A percentile compares a stretch with the other conserved stretches of the same genome.
Conservation (phyloP, 2,113 vertebrate genomes). For the Larimichthys crocea region DNA sequence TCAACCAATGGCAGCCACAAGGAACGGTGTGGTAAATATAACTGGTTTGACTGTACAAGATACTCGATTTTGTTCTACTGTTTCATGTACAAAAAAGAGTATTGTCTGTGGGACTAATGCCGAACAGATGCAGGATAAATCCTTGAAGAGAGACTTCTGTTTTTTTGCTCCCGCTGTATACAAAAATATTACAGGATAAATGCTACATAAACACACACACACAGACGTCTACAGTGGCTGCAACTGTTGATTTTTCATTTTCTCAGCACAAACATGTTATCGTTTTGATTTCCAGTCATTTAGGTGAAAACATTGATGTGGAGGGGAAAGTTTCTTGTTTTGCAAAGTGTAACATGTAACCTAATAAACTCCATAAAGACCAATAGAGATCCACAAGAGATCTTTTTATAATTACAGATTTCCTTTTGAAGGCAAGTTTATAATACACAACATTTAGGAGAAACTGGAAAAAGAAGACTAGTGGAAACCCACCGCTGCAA, state of each 20-base stretch:
- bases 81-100: slow-evolving; percentile 52
- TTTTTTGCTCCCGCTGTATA: slow-evolving; percentile 42
- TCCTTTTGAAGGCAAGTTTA: slow-evolving; percentile 19
- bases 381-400: slow-evolving; percentile 5
- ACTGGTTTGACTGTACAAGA: slow-evolving; percentile 53
- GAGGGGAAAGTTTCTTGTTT: background rate
- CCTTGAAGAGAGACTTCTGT: slow-evolving; percentile 39
- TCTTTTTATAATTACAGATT: slow-evolving; percentile 1
- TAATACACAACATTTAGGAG: background rate
- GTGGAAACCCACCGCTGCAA: background rate
- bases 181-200: slow-evolving; percentile 36
- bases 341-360: slow-evolving; percentile 11
- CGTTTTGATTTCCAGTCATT: slow-evolving; percentile 29
- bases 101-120: slow-evolving; percentile 65
- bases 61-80: slow-evolving; percentile 60
- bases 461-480: background rate
- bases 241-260: slow-evolving; percentile 44
- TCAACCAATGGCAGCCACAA: slow-evolving; percentile 43
- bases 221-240: slow-evolving; percentile 23
- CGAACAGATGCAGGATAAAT: slow-evolving; percentile 68
- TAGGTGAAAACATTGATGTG: background rate
- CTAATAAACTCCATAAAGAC: background rate
- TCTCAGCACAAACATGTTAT: slow-evolving; percentile 46
- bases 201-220: slow-evolving; percentile 38
- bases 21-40: slow-evolving; percentile 53